These are phyloP conservation scores for Macroteleia sp. DNA, from an alignment of 2,888 invertebrate species.

Conservation along the genomic window DNA sequence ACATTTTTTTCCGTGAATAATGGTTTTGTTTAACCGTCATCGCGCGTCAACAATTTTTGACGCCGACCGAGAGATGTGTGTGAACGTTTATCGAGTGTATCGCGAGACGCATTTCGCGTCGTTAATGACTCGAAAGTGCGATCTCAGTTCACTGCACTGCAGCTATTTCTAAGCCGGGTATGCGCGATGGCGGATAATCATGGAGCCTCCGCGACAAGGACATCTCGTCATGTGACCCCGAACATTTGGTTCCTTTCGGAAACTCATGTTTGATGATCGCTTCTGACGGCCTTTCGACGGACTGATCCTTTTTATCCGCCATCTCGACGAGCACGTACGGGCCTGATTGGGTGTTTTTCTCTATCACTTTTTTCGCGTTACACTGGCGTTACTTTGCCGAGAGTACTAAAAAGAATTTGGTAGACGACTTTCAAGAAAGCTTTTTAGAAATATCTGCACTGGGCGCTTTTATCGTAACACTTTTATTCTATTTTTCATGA, in stretches of 20 bases:
- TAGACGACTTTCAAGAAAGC: slow-evolving; percentile 58
- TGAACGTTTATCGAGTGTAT: slow-evolving; percentile 44
- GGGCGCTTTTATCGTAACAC: slow-evolving; percentile 64
- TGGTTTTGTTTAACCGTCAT: slow-evolving; percentile 9
- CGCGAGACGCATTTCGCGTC: slow-evolving; percentile 40
- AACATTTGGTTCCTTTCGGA: slow-evolving; percentile 54
- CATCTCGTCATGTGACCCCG: slow-evolving; percentile 35
- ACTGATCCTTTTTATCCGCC: slow-evolving; percentile 58
- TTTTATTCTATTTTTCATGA: slow-evolving; percentile 58
- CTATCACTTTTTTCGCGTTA: slow-evolving; percentile 56
- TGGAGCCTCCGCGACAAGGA: slow-evolving; percentile 42
- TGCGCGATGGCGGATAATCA: slow-evolving; percentile 54
- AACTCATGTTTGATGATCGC: slow-evolving; percentile 53
- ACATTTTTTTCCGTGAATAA: slow-evolving; percentile 4
- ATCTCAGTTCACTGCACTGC: slow-evolving; percentile 73
- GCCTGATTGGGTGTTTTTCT: slow-evolving; percentile 71
- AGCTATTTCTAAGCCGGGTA: slow-evolving; percentile 77
- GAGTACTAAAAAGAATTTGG: slow-evolving; percentile 62
- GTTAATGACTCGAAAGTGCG: slow-evolving; percentile 54
- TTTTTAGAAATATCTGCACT: slow-evolving; percentile 82
- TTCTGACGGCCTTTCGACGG: slow-evolving; percentile 43
- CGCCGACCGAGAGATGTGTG: slow-evolving; percentile 23
- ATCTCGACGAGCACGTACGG: slow-evolving; percentile 61
- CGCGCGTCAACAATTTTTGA: slow-evolving; percentile 21
- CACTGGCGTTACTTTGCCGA: slow-evolving; percentile 48